phyloP scores from a whole-genome alignment of 1,140 invertebrate genomes.

The Saccostrea echinata region DNA sequence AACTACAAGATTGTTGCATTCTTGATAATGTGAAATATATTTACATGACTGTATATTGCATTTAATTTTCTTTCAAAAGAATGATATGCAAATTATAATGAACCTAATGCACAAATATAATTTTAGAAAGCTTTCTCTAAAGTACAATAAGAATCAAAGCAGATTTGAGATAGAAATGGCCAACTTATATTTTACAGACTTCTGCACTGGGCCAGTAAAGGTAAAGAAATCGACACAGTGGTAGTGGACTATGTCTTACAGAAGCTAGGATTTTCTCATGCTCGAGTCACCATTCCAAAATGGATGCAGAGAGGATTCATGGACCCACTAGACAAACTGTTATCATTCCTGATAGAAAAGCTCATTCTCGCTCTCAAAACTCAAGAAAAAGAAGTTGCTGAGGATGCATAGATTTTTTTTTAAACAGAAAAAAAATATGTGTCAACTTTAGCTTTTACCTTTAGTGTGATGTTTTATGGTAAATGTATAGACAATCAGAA shows the following conservation, averaged over 20 bases:
- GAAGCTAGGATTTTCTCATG: constrained; percentile 97
- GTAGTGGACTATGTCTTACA: constrained; percentile 98
- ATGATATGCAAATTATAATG: too few relatives aligned
- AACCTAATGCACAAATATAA: too few relatives aligned
- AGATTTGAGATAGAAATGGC: not conserved
- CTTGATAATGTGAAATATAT: too few relatives aligned
- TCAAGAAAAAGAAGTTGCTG: constrained; percentile 55
- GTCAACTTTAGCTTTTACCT: not conserved
- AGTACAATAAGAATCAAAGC: too few relatives aligned
- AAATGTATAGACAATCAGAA: not conserved
- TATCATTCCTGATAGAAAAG: constrained; percentile 76
- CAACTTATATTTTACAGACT: constrained; percentile 86
- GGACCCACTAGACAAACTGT: constrained; percentile 86
- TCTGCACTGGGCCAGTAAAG: constrained; percentile 92
- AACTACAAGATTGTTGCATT: too few relatives aligned
- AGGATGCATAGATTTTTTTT: not conserved
- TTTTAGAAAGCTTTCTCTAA: too few relatives aligned
- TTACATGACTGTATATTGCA: too few relatives aligned
- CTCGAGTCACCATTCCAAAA: constrained; percentile 98
- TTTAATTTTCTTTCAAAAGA: too few relatives aligned
- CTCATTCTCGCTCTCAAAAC: constrained; percentile 74
- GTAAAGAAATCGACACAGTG: constrained; percentile 94
- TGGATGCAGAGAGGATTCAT: constrained; percentile 98
- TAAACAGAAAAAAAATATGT: not conserved
- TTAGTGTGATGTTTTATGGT: not conserved